Percentiles rank a stretch among this genome's conserved stretches.
Evolutionary conservation across 2,888 invertebrate species (phyloP).

Genomic region (Pseudoips prasinana): DNA sequence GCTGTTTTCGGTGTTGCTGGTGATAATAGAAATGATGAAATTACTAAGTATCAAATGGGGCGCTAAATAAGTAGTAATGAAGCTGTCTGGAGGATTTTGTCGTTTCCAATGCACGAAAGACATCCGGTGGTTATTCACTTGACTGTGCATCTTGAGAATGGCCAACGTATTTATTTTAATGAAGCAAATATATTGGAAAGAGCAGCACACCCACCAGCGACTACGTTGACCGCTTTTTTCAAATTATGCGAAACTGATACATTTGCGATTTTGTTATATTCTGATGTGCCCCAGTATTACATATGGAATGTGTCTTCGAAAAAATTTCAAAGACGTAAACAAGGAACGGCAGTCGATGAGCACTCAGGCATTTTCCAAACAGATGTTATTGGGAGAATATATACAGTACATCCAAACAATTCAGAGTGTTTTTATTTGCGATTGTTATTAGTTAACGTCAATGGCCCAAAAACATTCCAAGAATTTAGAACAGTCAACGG

Average conservation of each 20-base stretch:
- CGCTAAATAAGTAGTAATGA: constrained; percentile 4
- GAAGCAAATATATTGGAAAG: constrained; percentile 1
- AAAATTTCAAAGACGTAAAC: constrained; percentile 15
- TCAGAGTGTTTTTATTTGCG: constrained; percentile 11
- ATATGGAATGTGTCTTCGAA: constrained; percentile 6
- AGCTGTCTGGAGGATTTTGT: constrained; percentile 2
- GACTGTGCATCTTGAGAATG: neutral
- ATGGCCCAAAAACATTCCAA: constrained; percentile 20
- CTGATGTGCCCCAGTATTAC: constrained; percentile 6
- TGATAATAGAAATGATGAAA: constrained; percentile 11
- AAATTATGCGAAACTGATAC: constrained; percentile 2
- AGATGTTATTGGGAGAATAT: constrained; percentile 4
- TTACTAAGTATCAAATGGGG: constrained; percentile 11
- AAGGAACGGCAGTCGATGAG: constrained; percentile 6
- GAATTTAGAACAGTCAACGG: constrained; percentile 16
- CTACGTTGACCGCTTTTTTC: constrained; percentile 4
- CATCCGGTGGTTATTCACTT: constrained; percentile 10
- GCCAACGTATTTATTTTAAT: constrained; percentile 5
- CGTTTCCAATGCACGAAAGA: constrained; percentile 12
- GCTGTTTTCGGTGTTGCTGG: constrained; percentile 10
- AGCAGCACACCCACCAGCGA: constrained; percentile 5
- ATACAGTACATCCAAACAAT: constrained; percentile 10
- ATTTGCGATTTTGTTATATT: constrained; percentile 6
- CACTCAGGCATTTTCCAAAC: constrained; percentile 1
- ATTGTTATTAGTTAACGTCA: constrained; percentile 13